Percentiles rank a stretch among this genome's conserved stretches.
phyloP scores from a whole-genome alignment of 2,888 invertebrate species.

The Catocala fraxini region DNA sequence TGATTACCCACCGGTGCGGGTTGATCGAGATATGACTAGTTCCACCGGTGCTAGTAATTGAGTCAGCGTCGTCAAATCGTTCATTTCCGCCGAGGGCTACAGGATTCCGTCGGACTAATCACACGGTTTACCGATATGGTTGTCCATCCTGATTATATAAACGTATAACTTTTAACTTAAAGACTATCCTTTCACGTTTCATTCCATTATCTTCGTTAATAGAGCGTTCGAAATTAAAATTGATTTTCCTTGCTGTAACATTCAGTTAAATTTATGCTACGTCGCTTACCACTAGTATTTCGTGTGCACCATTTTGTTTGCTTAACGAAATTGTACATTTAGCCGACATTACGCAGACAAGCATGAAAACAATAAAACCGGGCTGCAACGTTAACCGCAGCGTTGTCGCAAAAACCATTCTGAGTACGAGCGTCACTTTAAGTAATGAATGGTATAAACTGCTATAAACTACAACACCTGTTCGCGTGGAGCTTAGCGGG shows the following conservation, averaged over 20 bases:
- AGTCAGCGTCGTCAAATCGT: slow-evolving; percentile 55
- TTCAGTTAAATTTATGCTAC: background rate
- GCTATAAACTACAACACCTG: slow-evolving; percentile 52
- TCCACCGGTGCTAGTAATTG: slow-evolving; percentile 53
- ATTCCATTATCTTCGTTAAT: no score
- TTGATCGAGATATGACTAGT: slow-evolving; percentile 52
- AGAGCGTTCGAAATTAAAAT: background rate
- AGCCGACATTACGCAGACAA: slow-evolving; percentile 41
- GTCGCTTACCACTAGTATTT: slow-evolving; percentile 27
- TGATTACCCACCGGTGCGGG: slow-evolving; percentile 36
- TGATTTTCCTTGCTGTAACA: background rate
- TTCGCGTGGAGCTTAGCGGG: slow-evolving; percentile 25
- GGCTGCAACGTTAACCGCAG: slow-evolving; percentile 44
- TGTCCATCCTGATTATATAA: slow-evolving; percentile 43
- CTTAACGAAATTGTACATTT: slow-evolving; percentile 46
- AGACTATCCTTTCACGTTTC: slow-evolving; percentile 12
- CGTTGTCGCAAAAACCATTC: slow-evolving; percentile 55
- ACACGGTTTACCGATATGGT: slow-evolving; percentile 35
- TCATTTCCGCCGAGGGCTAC: slow-evolving; percentile 47
- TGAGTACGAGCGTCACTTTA: slow-evolving; percentile 54
- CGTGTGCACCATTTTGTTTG: slow-evolving; percentile 22
- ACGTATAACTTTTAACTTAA: slow-evolving; percentile 51
- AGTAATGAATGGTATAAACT: slow-evolving; percentile 64
- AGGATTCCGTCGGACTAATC: slow-evolving; percentile 52
- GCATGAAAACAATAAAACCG: slow-evolving; percentile 53